Base-by-base conservation (phyloP, 2,113 vertebrate species). In the Epinephelus lanceolatus region DNA sequence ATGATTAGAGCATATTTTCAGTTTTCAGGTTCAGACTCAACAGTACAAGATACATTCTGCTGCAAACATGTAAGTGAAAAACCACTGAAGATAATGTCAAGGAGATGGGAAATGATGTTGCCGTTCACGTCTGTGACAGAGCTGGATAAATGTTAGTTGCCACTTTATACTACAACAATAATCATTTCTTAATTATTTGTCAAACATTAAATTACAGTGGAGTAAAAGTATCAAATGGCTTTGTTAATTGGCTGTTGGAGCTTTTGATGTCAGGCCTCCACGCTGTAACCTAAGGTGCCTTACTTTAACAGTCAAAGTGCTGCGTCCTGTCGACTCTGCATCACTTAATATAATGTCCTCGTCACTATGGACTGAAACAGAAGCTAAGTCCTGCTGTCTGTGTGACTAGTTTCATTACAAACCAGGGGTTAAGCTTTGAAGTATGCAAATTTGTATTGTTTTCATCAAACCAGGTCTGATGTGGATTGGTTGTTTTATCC, bases 261-360 rank as follows among this genome's bases (percentile, higher is more conserved):
- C 42, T 37, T 37, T 7, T 45, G 60, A 52, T 69, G 60, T 47
- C 49, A 30, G 3, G 33, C 40, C 8, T 68, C 73, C 37, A 27
- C 52, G 21, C 76, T 86, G 51, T 42, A n/a, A 57, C 52, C 72
- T 71, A 51, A 83, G 72, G 89, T 94, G 91, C 93, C 93, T 93
- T 89, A 61, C 53, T 66, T 71, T 23, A 60, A 68, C 13, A 42
- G 56, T 51, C 47, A 57, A 71, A 71, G 60, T 85, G 71, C 70
- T 76, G 49, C 57, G 82, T 87, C 61, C 52, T 52, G 6, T 56
- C 40, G 45, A 80, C 23, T 59, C 47, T 49, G n/a, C 40, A 75
- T 45, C 53, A 57, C 49, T 76, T 67, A 37, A 65, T 42, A 37
- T 19, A 53, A 55, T 37, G 25, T 62, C 37, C 23, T 60, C n/a